Evolutionary conservation across 2,113 vertebrate genomes (phyloP).

Genomic region (Microcebus griseorufus): DNA sequence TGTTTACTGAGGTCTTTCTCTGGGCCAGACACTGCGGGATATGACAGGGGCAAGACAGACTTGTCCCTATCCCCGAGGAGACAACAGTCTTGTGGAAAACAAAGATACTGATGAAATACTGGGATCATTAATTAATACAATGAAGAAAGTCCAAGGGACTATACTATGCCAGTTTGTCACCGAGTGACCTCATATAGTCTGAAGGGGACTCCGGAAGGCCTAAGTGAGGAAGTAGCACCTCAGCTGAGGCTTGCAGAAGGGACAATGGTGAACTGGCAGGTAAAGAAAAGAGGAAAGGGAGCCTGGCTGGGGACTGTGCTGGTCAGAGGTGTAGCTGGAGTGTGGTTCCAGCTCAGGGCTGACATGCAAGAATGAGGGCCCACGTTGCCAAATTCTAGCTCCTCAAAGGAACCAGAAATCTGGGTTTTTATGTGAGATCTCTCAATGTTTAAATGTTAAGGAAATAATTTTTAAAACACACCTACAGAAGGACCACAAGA

Average conservation of each 20-base stretch:
- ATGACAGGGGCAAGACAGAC: not conserved
- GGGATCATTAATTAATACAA: not conserved
- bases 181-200: not conserved
- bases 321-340: not conserved
- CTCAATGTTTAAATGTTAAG: slow-evolving; percentile 19
- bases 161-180: not conserved
- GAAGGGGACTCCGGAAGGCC: not conserved
- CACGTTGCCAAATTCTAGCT: not conserved
- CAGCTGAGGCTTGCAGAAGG: not conserved
- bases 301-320: not conserved
- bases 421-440: not conserved
- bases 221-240: not conserved
- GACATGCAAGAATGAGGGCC: not conserved
- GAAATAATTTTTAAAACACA: not conserved
- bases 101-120: not conserved
- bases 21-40: not conserved
- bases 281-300: not conserved
- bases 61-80: not conserved
- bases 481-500: not conserved
- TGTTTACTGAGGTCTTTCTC: slow-evolving; percentile 28
- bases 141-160: not conserved
- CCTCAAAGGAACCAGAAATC: slow-evolving; percentile 26
- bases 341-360: not conserved
- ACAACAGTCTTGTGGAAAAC: not conserved
- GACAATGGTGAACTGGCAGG: not conserved